Conservation (phyloP, 2,113 vertebrate species). For the Ranitomeya imitator region DNA sequence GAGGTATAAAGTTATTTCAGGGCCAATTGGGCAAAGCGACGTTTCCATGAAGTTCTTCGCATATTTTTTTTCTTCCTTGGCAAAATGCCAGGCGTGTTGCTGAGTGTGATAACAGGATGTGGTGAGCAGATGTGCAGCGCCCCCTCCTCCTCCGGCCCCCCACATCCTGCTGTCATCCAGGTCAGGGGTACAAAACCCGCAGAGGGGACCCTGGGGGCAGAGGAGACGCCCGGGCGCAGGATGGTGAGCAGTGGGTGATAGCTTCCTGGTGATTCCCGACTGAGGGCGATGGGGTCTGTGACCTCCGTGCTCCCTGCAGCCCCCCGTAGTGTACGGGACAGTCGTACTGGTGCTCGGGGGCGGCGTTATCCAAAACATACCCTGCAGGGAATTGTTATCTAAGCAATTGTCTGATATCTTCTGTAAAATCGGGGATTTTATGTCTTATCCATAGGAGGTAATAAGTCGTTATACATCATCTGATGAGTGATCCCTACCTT, state of each 20-base stretch:
- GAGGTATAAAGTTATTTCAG: too few relatives aligned
- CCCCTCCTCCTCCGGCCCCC: not conserved
- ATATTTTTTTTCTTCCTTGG: not conserved
- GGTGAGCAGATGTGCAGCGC: constrained; percentile 11
- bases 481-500: not conserved
- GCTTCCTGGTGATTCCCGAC: too few relatives aligned
- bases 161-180: constrained; percentile 48
- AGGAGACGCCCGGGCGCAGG: constrained; percentile 35
- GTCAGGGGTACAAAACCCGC: constrained; percentile 12
- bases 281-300: too few relatives aligned
- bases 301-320: too few relatives aligned
- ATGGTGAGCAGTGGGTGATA: constrained; percentile 37
- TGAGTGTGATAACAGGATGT: constrained; percentile 48
- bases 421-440: not conserved
- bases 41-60: not conserved
- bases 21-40: too few relatives aligned
- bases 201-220: not conserved
- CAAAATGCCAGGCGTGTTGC: not conserved
- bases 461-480: too few relatives aligned
- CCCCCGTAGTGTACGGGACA: too few relatives aligned
- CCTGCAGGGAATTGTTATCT: not conserved
- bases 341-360: too few relatives aligned
- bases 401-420: not conserved
- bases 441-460: too few relatives aligned
- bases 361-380: not conserved